Base-by-base conservation (phyloP, 92 coral and sea anemone species). In the Siderastrea radians region DNA sequence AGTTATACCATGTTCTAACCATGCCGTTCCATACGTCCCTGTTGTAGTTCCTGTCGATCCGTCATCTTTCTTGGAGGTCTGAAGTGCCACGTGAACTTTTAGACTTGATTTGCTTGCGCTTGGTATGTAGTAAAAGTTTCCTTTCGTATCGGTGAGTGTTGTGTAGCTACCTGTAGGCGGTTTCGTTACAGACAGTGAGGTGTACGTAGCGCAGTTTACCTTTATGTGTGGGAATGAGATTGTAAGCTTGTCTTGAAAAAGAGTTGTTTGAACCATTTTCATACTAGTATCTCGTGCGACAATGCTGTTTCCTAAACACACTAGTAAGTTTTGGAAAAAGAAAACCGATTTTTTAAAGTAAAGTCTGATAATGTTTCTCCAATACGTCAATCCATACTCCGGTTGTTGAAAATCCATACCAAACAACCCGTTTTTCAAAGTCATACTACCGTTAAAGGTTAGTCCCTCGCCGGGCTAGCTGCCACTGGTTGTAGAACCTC, bases 391-490 rank as follows among this genome's bases (percentile, higher is more conserved):
- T 49, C 46, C 46, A 17, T 91, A 91, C 2, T 74, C 52, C 5
- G 98, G 98, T 38, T 91, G 87, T 26, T 72, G 9, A 57, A 93
- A 95, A 16, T 87, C 87, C 98, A 95, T 95, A 16, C 92, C 92
- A 81, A 95, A 95, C 15, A 77, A 79, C 1, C 98, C 98, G 80
- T 93, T 93, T 47, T 75, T 49, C 17, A 92, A 75, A 15, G 54
- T 47, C 15, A 62, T 44, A 0, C 90, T 74, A 1, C 98, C 98
- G 15, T 75, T 80, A 81, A 95, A 85, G 43, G 88, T 90, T 53
- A 95, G 94, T 1, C 96, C 98, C 0, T 96, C 98, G n/a, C n/a
- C n/a, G n/a, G n/a, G 93, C 95, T 10, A 95, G 84, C 14, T 59
- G 58, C 61, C 67, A 47, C 51, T 64, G 77, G 72, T 88, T 93